Conservation (phyloP, 2,113 vertebrate species). For the Geococcyx californianus region DNA sequence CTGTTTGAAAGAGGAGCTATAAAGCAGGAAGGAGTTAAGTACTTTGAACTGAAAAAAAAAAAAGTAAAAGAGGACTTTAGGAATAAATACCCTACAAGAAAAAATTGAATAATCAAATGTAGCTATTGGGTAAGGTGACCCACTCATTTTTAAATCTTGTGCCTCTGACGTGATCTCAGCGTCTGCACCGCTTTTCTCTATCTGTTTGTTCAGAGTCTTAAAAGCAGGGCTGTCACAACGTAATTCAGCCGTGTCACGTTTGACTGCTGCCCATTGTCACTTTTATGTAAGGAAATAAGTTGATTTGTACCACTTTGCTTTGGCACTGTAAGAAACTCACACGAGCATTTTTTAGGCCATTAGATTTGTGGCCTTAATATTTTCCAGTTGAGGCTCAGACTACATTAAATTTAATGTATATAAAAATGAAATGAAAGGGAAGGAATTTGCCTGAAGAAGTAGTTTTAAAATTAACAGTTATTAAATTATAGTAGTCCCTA, state of each 20-base stretch:
- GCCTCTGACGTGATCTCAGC: not conserved
- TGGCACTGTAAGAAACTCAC: not conserved
- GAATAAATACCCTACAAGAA: not conserved
- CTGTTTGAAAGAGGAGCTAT: not conserved
- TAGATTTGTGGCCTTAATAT: not conserved
- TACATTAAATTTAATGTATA: not conserved
- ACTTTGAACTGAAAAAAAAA: not conserved
- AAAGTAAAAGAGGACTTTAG: not conserved
- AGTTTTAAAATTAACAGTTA: not conserved
- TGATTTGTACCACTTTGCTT: not conserved
- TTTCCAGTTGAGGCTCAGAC: not conserved
- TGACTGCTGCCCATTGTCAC: not conserved
- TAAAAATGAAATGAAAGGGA: not conserved
- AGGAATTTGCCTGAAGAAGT: not conserved
- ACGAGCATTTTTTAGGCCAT: not conserved
- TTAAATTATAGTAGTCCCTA: not conserved
- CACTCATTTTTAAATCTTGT: not conserved
- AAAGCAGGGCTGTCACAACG: not conserved
- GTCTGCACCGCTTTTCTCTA: not conserved
- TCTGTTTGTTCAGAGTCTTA: not conserved
- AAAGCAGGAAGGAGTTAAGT: not conserved
- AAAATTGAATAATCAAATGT: not conserved
- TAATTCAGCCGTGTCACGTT: fast-evolving
- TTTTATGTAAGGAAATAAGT: not conserved
- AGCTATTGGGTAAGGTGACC: not conserved